These are phyloP conservation scores for Phaetusa simplex DNA, from an alignment of 2,113 vertebrate genomes.

Conservation along the genomic window DNA sequence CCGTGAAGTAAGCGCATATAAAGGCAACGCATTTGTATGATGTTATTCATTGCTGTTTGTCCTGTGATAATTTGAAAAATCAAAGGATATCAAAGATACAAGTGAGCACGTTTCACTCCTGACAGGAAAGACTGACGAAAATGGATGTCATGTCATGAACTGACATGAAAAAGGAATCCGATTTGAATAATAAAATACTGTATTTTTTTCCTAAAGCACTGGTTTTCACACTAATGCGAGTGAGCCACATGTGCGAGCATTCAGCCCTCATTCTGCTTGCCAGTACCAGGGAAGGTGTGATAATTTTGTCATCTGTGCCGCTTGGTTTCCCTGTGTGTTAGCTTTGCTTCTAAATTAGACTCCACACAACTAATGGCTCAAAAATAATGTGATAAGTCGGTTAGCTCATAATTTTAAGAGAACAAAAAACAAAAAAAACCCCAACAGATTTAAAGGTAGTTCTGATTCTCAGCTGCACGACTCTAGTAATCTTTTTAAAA, in stretches of 20 bases:
- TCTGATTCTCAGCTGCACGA: background rate
- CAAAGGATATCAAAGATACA: background rate
- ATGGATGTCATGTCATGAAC: background rate
- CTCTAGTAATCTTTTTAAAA: background rate
- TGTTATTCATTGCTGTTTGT: background rate
- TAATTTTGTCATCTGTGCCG: constrained; percentile 74
- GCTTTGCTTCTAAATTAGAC: constrained; percentile 45
- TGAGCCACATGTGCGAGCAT: constrained; percentile 68
- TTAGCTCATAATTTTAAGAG: background rate
- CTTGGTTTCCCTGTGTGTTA: constrained; percentile 57
- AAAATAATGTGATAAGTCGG: background rate
- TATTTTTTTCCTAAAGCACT: background rate
- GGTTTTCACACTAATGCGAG: constrained; percentile 52
- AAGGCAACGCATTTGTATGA: background rate
- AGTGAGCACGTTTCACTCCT: background rate
- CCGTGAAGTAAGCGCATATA: background rate
- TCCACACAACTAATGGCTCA: constrained; percentile 26
- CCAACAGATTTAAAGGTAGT: background rate
- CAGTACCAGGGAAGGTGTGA: constrained; percentile 73
- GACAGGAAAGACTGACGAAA: background rate
- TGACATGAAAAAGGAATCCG: background rate
- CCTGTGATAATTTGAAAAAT: constrained; percentile 5
- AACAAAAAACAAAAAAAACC: background rate
- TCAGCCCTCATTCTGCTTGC: constrained; percentile 56
- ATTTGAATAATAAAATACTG: constrained; percentile 53